Conservation (phyloP, 2,797 vertebrate genomes). For the Sebastes trivittatus region DNA sequence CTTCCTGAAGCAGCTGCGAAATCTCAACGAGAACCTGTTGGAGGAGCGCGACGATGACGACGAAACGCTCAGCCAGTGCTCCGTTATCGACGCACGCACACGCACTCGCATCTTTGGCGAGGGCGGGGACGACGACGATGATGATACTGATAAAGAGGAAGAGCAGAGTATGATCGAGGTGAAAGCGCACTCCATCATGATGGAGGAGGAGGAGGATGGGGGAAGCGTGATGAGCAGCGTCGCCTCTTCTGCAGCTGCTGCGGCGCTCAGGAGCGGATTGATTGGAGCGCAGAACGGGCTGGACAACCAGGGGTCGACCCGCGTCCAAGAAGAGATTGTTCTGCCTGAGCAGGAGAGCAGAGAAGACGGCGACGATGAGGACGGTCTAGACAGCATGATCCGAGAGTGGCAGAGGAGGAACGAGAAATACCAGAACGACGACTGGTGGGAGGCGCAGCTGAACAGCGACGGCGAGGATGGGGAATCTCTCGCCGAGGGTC, state of each 20-base stretch:
- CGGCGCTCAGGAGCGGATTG: slow-evolving; percentile 37
- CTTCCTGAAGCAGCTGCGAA: slow-evolving; percentile 94
- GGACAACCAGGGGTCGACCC: neutral
- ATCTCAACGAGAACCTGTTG: slow-evolving; percentile 91
- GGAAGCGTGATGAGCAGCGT: slow-evolving; percentile 86
- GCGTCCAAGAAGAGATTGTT: neutral
- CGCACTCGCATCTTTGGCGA: slow-evolving; percentile 68
- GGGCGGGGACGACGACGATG: slow-evolving; percentile 9
- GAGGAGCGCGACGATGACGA: slow-evolving; percentile 89
- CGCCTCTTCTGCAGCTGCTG: slow-evolving; percentile 74
- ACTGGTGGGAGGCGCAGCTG: slow-evolving; percentile 82
- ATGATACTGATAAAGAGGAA: slow-evolving; percentile 66
- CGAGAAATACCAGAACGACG: slow-evolving; percentile 86
- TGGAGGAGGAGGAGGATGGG: slow-evolving; percentile 92
- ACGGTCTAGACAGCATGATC: slow-evolving; percentile 82
- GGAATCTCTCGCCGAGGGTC: slow-evolving; percentile 34
- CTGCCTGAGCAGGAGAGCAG: slow-evolving; percentile 45
- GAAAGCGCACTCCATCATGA: slow-evolving; percentile 86
- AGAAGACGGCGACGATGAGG: slow-evolving; percentile 58
- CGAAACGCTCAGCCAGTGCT: slow-evolving; percentile 85
- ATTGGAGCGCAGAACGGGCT: neutral
- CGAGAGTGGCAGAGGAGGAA: slow-evolving; percentile 92
- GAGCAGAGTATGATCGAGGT: slow-evolving; percentile 83
- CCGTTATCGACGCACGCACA: slow-evolving; percentile 75
- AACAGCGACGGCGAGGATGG: slow-evolving; percentile 76